Evolutionary conservation across 2,113 vertebrate genomes (phyloP), one percentile per base, ranked within the genome.

Genomic region (Neodon shergylaensis): DNA sequence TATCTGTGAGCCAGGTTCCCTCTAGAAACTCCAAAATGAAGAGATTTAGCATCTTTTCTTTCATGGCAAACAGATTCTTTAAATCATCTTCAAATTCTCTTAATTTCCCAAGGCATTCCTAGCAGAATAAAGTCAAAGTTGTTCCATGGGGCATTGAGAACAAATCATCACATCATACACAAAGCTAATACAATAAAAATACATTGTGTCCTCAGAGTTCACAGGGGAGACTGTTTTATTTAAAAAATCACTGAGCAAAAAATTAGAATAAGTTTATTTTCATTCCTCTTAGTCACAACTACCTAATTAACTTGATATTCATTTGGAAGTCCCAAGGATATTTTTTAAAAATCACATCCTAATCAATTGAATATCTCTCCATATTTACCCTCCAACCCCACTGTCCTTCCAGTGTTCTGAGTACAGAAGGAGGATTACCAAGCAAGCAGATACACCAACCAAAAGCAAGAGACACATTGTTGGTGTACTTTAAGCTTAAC

Each of bases 141-240:
- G 39, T 92, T 90, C 95, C 87, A 92, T 26, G 79, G 95, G 85
- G 92, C 49, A 87, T 95, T 96, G 52, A 39, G 72, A 95, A 39
- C 26, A 95, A 88, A 94, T 76, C 49, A 73, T 73, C 31, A 83
- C 72, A 54, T 88, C 11, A 87, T 22, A 7, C 31, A 42, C 17
- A 31, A 22, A 86, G 5, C 49, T 73, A 92, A 31, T 93, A 58
- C 58, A 73, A 82, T 91, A 91, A 76, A 85, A 94, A 65, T 22
- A 74, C 24, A 21, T 2, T 83, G n/a, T 89, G 52, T 78, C 68
- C 22, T 90, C 13, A 85, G 66, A 44, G 36, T 74, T 92, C 78
- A 68, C 49, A 73, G 3, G 10, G 65, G 12, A 54, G 24, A 5
- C 33, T n/a, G 31, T 2, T 77, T 86, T 79, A 13, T 72, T 22